Base-by-base conservation (phyloP, 2,113 vertebrate species). In the Pan paniscus region DNA sequence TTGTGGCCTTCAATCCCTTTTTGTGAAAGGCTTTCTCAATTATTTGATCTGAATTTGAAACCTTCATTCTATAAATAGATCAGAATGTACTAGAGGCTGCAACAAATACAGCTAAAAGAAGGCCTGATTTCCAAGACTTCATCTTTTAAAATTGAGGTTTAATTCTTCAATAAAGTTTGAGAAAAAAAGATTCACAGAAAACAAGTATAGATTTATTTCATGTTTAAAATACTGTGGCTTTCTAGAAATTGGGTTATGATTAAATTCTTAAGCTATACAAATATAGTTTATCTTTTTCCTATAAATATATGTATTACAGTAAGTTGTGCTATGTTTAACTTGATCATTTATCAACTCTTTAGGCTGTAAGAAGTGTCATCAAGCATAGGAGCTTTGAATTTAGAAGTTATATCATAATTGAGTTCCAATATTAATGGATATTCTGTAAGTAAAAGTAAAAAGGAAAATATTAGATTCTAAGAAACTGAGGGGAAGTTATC, bases 21-120 rank as follows among this genome's bases (percentile, higher is more conserved):
- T 94, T 70, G 50, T 7, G 27, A 87, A 87, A 84, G 30, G 1
- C 6, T 84, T 87, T 97, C 23, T 83, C 2, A 55, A 23, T 82
- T 91, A 89, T 68, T 82, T 91, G 38, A 46, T 68, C 20, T 92
- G 14, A 93, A 64, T 80, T 92, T 83, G 27, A 90, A 80, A 75
- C 32, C 2, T 43, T 75, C 2, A 22, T 87, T 94, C 48, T 79
- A 12, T 35, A 73, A 8, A 61, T 13, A 23, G 5, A 48, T 94
- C 6, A 59, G 40, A 23, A 82, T n/a, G 1, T 72, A 72, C 50
- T 46, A 40, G 20, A 68, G 48, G 1, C 48, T 86, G 0, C 78
- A 70, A 95, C 43, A 78, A 85, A 84, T 14, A 75, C 1, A 76
- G 23, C 27, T 79, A 50, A 64, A 68, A 81, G 61, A 92, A 59